Evolutionary conservation across 2,113 vertebrate genomes (phyloP).

Genomic region (Pelecanoides urinatrix): DNA sequence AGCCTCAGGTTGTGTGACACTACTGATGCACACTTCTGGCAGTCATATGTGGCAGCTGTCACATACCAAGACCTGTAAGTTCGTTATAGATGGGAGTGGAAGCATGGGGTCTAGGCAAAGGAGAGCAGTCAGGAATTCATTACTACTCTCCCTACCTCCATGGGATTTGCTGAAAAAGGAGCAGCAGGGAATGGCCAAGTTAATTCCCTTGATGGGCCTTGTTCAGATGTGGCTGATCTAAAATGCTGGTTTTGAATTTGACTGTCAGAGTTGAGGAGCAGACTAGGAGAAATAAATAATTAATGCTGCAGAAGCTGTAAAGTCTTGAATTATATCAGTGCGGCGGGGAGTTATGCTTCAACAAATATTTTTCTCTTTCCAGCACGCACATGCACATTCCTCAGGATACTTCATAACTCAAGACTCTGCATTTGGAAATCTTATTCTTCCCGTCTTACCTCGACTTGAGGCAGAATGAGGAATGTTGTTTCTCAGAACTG

Average conservation of each 20-base stretch:
- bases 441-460: constrained; percentile 95
- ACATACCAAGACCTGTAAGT: not conserved
- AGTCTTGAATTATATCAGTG: not conserved
- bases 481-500: not conserved
- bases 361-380: constrained; percentile 51
- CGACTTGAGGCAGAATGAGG: constrained; percentile 87
- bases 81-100: not conserved
- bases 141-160: not conserved
- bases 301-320: not conserved
- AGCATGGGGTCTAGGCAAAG: not conserved
- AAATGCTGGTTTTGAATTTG: not conserved
- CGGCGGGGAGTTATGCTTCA: not conserved
- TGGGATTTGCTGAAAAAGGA: not conserved
- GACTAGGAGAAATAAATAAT: not conserved
- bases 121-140: not conserved
- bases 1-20: not conserved
- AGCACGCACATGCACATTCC: constrained; percentile 95
- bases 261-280: not conserved
- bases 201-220: not conserved
- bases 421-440: constrained; percentile 97
- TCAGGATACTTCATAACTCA: constrained; percentile 98
- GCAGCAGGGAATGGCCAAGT: not conserved
- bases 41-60: not conserved
- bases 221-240: not conserved
- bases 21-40: not conserved